phyloP scores from a whole-genome alignment of 2,113 vertebrate genomes.

The Etheostoma spectabile region DNA sequence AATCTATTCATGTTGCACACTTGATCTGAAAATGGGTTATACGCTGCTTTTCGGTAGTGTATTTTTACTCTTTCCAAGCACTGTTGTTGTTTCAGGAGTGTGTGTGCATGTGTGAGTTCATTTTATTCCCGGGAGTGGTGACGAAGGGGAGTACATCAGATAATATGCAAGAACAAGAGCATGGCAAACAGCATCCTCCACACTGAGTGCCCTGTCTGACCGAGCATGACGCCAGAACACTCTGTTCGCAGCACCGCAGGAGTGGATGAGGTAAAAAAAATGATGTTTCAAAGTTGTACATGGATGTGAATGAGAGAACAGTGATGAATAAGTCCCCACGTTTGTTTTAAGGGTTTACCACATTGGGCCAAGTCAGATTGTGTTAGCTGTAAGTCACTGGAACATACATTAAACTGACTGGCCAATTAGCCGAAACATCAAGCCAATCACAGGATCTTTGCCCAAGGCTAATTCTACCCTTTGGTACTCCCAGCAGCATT shows the following conservation, averaged over 20 bases:
- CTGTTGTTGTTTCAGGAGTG: slow-evolving; percentile 8
- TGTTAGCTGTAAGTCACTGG: neutral
- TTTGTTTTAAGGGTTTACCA: neutral
- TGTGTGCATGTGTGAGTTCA: slow-evolving; percentile 34
- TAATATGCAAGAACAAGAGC: slow-evolving; percentile 53
- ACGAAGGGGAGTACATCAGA: slow-evolving; percentile 51
- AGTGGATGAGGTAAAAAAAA: slow-evolving; percentile 1
- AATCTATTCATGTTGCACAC: slow-evolving; percentile 5
- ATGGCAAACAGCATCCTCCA: slow-evolving; percentile 30
- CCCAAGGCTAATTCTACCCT: neutral
- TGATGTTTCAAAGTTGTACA: neutral
- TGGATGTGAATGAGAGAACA: neutral
- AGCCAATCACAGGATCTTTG: neutral
- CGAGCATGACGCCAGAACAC: slow-evolving; percentile 31
- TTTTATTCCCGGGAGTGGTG: slow-evolving; percentile 23
- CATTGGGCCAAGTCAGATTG: neutral
- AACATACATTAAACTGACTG: neutral
- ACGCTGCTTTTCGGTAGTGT: slow-evolving; percentile 6
- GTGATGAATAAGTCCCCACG: neutral
- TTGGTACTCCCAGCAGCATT: neutral
- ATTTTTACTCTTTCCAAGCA: slow-evolving; percentile 41
- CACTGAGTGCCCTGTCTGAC: slow-evolving; percentile 38
- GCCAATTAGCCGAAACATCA: neutral
- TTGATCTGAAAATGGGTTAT: slow-evolving; percentile 28
- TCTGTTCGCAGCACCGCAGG: slow-evolving; percentile 14